phyloP scores from a whole-genome alignment of 2,113 vertebrate species.

The Aspidoscelis tigris region DNA sequence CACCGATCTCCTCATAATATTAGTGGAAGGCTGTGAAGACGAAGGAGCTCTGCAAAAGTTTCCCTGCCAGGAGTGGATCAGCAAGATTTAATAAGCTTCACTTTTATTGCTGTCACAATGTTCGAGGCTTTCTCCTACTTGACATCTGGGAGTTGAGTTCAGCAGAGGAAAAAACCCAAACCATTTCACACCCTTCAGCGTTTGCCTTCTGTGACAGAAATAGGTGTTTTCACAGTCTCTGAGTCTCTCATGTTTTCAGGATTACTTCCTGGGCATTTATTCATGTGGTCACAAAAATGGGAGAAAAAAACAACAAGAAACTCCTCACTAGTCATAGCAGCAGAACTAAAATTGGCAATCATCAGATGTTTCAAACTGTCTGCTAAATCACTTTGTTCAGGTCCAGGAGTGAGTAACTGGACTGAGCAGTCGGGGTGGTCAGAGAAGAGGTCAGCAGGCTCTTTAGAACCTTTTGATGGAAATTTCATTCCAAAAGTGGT shows the following conservation, averaged over 20 bases:
- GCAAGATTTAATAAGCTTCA: neutral
- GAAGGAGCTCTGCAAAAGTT: neutral
- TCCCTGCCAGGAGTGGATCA: neutral
- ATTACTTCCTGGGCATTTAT: neutral
- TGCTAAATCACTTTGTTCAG: neutral
- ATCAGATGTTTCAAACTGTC: neutral
- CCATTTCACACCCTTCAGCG: constrained; percentile 21
- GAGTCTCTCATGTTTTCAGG: neutral
- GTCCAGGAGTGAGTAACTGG: neutral
- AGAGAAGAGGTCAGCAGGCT: too few relatives aligned
- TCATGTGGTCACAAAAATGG: neutral
- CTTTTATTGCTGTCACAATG: neutral
- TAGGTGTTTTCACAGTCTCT: constrained; percentile 27
- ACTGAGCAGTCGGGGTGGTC: neutral
- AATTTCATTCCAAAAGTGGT: neutral
- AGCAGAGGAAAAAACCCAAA: neutral
- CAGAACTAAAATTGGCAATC: neutral
- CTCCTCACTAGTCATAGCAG: neutral
- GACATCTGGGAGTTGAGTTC: constrained; percentile 10
- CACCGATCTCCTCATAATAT: neutral
- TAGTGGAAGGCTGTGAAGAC: neutral
- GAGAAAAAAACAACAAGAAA: neutral
- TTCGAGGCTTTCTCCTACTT: neutral
- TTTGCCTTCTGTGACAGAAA: constrained; percentile 23
- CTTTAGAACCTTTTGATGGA: neutral